Percentiles rank a stretch among this genome's conserved stretches.
phyloP scores from a whole-genome alignment of 2,888 invertebrate species.

The Drosophila nigricruria region DNA sequence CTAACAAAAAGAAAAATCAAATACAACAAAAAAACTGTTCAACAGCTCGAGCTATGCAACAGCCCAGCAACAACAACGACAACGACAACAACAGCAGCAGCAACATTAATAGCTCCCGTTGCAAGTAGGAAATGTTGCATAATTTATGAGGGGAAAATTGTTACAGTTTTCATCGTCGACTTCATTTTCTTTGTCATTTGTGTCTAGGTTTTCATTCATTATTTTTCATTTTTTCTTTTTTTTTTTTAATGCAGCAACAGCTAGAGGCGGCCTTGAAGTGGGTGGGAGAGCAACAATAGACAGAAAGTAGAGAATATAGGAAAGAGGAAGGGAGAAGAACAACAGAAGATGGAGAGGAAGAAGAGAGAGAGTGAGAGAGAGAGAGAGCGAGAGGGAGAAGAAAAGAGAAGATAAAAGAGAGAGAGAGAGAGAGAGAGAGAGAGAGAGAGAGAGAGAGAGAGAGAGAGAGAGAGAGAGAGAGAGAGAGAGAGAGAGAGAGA shows the following conservation, averaged over 20 bases:
- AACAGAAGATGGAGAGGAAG: neutral
- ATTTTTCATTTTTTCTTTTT: neutral
- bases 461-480: neutral
- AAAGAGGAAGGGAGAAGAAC: neutral
- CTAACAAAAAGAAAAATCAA: constrained; percentile 15
- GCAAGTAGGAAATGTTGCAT: constrained; percentile 77
- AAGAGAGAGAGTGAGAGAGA: neutral
- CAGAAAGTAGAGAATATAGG: neutral
- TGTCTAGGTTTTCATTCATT: constrained; percentile 37
- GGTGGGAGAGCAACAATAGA: neutral
- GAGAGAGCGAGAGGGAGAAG: neutral
- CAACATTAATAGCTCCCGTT: constrained; percentile 37
- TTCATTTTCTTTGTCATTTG: constrained; percentile 42
- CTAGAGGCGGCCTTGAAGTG: constrained; percentile 49
- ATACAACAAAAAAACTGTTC: neutral
- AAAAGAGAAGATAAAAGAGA: neutral
- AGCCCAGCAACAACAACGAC: constrained; percentile 16
- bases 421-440: neutral
- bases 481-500: neutral
- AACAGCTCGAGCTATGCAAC: constrained; percentile 15
- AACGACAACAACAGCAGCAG: constrained; percentile 29
- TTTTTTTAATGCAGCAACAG: neutral
- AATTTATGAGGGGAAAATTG: constrained; percentile 78
- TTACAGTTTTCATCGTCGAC: constrained; percentile 51
- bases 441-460: neutral